Conservation (phyloP, 1,140 invertebrate species). For the Himalopsyche phryganea region DNA sequence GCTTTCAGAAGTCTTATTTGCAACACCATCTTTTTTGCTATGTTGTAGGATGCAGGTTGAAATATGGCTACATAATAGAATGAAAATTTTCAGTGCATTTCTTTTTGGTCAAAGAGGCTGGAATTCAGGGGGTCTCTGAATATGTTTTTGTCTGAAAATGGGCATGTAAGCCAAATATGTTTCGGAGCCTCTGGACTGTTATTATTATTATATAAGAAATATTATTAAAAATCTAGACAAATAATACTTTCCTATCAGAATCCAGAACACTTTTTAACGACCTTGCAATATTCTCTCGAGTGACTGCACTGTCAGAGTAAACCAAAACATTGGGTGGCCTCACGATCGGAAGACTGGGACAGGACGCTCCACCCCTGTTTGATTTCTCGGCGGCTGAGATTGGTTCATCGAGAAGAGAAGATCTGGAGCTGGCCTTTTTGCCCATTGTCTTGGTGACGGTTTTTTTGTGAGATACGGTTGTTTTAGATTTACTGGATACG, state of each 20-base stretch:
- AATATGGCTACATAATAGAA: no score
- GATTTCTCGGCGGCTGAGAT: conserved; percentile 20
- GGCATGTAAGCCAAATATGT: no score
- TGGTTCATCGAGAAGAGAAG: conserved; percentile 30
- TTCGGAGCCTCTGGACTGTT: no score
- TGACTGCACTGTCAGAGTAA: conserved; percentile 33
- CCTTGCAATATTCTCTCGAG: conserved; percentile 31
- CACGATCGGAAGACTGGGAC: conserved; percentile 29
- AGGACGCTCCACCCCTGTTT: conserved; percentile 30
- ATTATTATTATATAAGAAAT: no score
- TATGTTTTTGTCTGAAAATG: no score
- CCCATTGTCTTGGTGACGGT: conserved; percentile 22
- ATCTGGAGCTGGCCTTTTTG: conserved; percentile 29
- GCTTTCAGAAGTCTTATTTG: no score
- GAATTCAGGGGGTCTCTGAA: no score
- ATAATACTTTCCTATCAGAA: conserved; percentile 25
- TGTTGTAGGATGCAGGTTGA: no score
- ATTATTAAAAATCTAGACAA: conserved; percentile 1
- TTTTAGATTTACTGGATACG: conserved; percentile 26
- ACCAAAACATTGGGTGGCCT: conserved; percentile 29
- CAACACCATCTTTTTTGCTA: no score
- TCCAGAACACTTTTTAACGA: conserved; percentile 29
- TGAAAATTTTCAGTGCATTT: no score
- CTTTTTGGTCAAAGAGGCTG: no score
- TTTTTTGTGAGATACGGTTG: conserved; percentile 21